Evolutionary conservation across 2,797 vertebrate species (phyloP).

Genomic region (Philypnodon macrostomus): DNA sequence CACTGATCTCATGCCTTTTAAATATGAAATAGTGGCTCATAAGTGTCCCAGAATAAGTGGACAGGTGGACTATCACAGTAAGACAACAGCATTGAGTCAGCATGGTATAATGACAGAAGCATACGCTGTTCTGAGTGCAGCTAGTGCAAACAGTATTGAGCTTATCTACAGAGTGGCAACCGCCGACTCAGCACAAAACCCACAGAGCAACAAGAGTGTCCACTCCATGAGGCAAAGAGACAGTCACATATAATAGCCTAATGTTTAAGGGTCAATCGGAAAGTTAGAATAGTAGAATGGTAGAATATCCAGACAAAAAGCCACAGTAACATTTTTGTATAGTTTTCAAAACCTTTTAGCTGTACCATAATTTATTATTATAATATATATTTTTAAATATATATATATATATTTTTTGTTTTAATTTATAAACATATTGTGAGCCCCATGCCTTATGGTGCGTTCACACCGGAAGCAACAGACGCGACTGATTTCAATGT

Average conservation of each 20-base stretch:
- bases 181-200: conserved; percentile 62
- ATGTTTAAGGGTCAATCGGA: too few relatives aligned
- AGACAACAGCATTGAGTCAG: conserved; percentile 54
- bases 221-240: conserved; percentile 10
- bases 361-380: too few relatives aligned
- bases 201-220: conserved; percentile 28
- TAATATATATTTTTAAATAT: too few relatives aligned
- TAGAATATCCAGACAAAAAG: too few relatives aligned
- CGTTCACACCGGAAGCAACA: too few relatives aligned
- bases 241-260: conserved; percentile 5
- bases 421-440: too few relatives aligned
- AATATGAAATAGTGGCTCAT: conserved; percentile 22
- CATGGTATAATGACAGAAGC: conserved; percentile 45
- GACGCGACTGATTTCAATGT: too few relatives aligned
- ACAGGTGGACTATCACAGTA: conserved; percentile 65
- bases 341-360: too few relatives aligned
- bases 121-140: conserved; percentile 33
- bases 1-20: conserved; percentile 53
- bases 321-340: too few relatives aligned
- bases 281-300: too few relatives aligned
- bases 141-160: conserved; percentile 42
- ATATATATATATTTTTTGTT: too few relatives aligned
- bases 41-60: conserved; percentile 41
- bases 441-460: too few relatives aligned
- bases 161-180: conserved; percentile 49